Percentiles rank a stretch among this genome's conserved stretches.
phyloP scores from a whole-genome alignment of 2,113 vertebrate genomes.

The Gallinago media region DNA sequence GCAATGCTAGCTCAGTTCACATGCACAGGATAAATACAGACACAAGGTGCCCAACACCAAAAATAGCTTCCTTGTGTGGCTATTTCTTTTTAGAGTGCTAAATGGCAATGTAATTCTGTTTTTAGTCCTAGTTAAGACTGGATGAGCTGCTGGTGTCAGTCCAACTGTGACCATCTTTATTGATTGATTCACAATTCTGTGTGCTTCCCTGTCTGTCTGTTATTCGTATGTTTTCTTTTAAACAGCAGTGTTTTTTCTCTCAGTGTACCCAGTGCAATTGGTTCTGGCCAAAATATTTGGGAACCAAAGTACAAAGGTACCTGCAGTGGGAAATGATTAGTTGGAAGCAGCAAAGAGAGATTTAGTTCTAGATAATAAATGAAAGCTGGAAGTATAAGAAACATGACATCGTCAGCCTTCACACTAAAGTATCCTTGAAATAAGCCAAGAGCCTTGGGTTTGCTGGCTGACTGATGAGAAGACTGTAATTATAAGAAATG shows the following conservation, averaged over 20 bases:
- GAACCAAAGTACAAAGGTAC: not conserved
- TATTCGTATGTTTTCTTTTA: not conserved
- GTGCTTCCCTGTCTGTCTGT: not conserved
- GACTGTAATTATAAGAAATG: not conserved
- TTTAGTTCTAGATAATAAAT: not conserved
- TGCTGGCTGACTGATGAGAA: not conserved
- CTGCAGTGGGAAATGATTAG: not conserved
- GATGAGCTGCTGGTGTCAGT: not conserved
- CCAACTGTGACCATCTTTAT: not conserved
- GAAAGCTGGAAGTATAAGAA: not conserved
- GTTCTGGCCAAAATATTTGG: not conserved
- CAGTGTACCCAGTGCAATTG: not conserved
- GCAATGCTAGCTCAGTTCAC: not conserved
- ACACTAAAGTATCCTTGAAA: not conserved
- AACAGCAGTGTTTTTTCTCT: not conserved
- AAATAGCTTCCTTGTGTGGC: not conserved
- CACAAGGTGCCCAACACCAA: not conserved
- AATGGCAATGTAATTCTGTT: not conserved
- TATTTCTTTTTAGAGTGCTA: not conserved
- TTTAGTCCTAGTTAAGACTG: not conserved
- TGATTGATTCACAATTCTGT: not conserved
- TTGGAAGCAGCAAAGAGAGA: not conserved
- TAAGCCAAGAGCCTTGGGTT: not conserved
- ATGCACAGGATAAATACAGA: not conserved
- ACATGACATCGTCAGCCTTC: not conserved